Conservation (phyloP, 2,797 vertebrate genomes). For the Sebastes steindachneri region DNA sequence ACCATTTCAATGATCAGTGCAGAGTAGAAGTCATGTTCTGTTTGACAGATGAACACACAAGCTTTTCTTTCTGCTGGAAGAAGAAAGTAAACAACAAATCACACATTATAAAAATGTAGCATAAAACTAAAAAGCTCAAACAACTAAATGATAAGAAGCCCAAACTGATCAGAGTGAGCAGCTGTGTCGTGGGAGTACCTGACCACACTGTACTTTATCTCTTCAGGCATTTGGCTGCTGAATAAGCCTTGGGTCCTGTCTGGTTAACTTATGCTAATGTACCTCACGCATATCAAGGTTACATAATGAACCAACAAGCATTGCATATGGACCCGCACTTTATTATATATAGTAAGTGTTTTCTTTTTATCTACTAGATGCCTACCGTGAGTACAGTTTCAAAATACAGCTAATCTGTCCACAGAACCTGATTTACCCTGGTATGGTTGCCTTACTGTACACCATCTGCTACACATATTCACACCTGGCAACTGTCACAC, state of each 20-base stretch:
- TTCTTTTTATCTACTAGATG: neutral
- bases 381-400: neutral
- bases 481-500: neutral
- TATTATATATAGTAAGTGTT: neutral
- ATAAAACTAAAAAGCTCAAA: neutral
- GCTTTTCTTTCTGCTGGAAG: conserved; percentile 29
- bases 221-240: neutral
- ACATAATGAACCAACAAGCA: neutral
- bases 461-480: conserved; percentile 3
- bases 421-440: neutral
- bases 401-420: neutral
- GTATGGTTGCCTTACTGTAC: neutral
- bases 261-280: neutral
- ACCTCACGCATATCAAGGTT: neutral
- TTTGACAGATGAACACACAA: neutral
- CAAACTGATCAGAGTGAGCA: neutral
- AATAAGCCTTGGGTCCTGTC: neutral
- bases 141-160: neutral
- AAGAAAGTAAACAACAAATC: neutral
- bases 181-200: conserved; percentile 7
- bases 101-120: neutral
- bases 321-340: neutral
- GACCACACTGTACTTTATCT: neutral
- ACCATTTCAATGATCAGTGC: conserved; percentile 84
- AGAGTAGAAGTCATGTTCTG: conserved; percentile 5